phyloP scores from a whole-genome alignment of 2,797 vertebrate species.

The Halcyon badia region DNA sequence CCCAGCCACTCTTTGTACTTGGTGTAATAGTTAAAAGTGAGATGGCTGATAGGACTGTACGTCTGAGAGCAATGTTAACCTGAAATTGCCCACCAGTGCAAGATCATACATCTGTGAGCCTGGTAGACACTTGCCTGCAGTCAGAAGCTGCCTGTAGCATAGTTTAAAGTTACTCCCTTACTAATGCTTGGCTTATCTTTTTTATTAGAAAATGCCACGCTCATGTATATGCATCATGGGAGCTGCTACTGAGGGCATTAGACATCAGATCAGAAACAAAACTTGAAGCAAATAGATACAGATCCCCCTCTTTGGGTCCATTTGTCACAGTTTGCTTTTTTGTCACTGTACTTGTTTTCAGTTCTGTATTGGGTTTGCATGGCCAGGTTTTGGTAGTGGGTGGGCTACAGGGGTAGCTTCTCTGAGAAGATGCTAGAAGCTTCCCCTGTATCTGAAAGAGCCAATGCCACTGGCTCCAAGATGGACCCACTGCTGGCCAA shows the following conservation, averaged over 20 bases:
- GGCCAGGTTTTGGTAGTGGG: neutral
- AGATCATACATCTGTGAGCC: neutral
- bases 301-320: neutral
- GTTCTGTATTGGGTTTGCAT: neutral
- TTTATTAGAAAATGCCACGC: neutral
- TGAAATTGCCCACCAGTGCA: neutral
- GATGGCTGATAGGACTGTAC: accelerated
- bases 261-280: neutral
- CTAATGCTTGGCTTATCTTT: neutral
- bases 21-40: neutral
- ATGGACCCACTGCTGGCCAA: neutral
- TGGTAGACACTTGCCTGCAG: neutral
- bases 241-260: neutral
- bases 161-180: neutral
- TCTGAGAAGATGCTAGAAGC: neutral
- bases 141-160: neutral
- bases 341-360: neutral
- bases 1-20: neutral
- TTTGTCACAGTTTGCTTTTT: neutral
- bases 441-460: too few species aligned
- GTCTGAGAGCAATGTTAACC: neutral
- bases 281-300: neutral
- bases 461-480: too few species aligned
- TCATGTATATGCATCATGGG: neutral
- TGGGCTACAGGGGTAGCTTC: neutral